Conservation (phyloP, 2,888 invertebrate genomes). For the Sarcophaga caerulescens region DNA sequence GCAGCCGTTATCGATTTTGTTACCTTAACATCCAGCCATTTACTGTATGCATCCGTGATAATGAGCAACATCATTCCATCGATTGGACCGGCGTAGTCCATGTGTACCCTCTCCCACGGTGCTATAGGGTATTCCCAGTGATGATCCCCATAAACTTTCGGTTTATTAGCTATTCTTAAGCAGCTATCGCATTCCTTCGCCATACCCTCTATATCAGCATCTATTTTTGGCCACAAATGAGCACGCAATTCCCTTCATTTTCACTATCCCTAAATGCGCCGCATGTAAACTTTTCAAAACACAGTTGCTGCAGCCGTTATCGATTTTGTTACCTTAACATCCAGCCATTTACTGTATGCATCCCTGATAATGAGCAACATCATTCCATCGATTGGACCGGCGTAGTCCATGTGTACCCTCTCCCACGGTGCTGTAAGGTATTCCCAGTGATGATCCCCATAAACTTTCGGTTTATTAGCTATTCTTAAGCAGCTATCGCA, state of each 20-base stretch:
- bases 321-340: constrained; percentile 35
- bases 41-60: constrained; percentile 67
- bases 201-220: constrained; percentile 21
- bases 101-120: constrained; percentile 31
- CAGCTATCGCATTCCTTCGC: constrained; percentile 37
- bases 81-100: constrained; percentile 79
- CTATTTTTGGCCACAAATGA: constrained; percentile 43
- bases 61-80: constrained; percentile 74
- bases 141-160: constrained; percentile 17
- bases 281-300: constrained; percentile 18
- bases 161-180: constrained; percentile 25
- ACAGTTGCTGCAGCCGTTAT: too few relatives aligned
- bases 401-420: constrained; percentile 74
- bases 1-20: constrained; percentile 12
- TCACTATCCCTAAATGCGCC: constrained; percentile 37
- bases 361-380: constrained; percentile 75
- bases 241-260: constrained; percentile 41
- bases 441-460: constrained; percentile 44
- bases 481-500: constrained; percentile 30
- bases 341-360: constrained; percentile 52
- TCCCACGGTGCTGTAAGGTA: constrained; percentile 44
- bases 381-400: constrained; percentile 75
- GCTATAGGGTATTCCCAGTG: constrained; percentile 53
- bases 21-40: constrained; percentile 49
- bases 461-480: constrained; percentile 24